Base-by-base conservation (phyloP, 2,113 vertebrate genomes). In the Natator depressus region DNA sequence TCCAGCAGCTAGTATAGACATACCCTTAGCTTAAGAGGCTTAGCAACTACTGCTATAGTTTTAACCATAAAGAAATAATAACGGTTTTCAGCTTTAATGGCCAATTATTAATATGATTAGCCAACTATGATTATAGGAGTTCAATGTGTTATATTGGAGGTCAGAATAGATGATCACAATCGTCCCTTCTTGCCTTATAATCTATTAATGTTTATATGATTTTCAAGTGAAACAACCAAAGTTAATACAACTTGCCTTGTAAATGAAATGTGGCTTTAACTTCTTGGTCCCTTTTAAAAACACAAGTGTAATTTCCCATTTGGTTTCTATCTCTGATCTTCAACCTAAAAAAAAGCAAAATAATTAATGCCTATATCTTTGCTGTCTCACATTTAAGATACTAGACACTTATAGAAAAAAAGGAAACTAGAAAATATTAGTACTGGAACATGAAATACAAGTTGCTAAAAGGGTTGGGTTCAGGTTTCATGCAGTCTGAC, bases 251-350 rank as follows among this genome's bases (percentile, higher is more conserved):
- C 96, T 97, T 97, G 98, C 98, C 98, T 95, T 95, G 93, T 57
- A 99, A 95, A 91, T 94, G 29, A 98, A 99, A 98, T 1, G 54
- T 50, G 76, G 95, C 98, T 1, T 25, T 95, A 42, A 94, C 19
- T 93, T 97, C 87, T 89, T 93, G 38, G 88, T 82, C 8, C 20
- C 88, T 96, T 91, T 94, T 92, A 92, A 98, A 93, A 87, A 92
- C 25, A 88, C 98, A 99, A 29, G 53, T 96, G 82, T 98, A 98
- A 75, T 5, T 97, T 91, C 97, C 98, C 93, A 98, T 50, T 1
- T 97, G 92, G 80, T 92, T 91, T 17, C 25, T 90, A 2, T 96
- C 94, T 16, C 10, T 59, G 59, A 98, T 3, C 1, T 5, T 72
- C 59, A 98, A 31, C 72, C 98, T 98, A 89, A 31, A 97, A 89